These are phyloP conservation scores for Loris lydekkerianus DNA, from an alignment of 2,797 vertebrate species.

Conservation along the genomic window DNA sequence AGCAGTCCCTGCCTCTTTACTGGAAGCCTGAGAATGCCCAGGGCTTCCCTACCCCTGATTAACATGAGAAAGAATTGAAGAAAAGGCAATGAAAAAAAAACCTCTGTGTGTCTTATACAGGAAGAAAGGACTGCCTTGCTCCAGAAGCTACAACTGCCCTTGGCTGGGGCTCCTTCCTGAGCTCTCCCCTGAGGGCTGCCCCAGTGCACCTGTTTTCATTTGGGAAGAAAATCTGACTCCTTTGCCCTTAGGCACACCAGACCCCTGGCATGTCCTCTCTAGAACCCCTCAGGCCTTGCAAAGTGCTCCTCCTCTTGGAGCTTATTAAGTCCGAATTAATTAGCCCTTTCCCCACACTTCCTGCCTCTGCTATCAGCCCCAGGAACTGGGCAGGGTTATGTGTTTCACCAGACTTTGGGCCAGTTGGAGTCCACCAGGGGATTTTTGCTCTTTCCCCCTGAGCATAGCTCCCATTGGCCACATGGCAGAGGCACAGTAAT, in stretches of 20 bases:
- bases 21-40: not conserved
- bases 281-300: not conserved
- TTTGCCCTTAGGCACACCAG: not conserved
- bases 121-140: not conserved
- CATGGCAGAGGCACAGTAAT: not conserved
- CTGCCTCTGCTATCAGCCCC: no score
- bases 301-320: not conserved
- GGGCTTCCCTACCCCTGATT: not conserved
- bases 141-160: not conserved
- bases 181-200: not conserved
- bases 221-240: not conserved
- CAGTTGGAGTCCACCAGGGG: not conserved
- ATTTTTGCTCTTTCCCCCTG: not conserved
- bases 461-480: not conserved
- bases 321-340: no score
- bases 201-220: not conserved
- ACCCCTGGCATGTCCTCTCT: not conserved
- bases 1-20: not conserved
- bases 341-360: no score
- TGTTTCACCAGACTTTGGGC: not conserved
- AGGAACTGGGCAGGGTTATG: no score
- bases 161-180: not conserved
- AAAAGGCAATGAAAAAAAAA: not conserved
- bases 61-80: not conserved
- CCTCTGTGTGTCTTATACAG: not conserved